Evolutionary conservation across 2,888 invertebrate species (phyloP), one percentile per base, ranked within the genome.

Genomic region (Branchipolynoe longqiensis): DNA sequence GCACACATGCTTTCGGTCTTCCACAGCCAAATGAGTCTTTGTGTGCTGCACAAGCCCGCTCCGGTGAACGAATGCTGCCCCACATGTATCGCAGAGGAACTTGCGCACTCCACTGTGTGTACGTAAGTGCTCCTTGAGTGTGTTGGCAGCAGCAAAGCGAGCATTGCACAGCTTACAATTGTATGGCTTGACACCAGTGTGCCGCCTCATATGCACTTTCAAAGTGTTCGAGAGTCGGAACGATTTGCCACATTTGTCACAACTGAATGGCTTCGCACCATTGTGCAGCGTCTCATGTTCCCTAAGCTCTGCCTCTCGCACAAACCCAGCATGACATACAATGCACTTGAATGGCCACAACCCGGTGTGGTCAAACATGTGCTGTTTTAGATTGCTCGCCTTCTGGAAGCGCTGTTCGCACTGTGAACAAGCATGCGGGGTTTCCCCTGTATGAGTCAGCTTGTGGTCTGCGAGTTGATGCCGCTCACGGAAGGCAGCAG

Each of bases 361-460:
- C 8, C 78, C 78, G 12, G 48, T 78, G 25, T 78, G 78, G 25
- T 78, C 78, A n/a, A 31, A 78, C 78, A 78, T 78, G 48, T 78
- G 78, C 6, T n/a, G 25, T 54, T 78, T 78, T 14, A 48, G 28
- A 0, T n/a, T 22, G 48, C 54, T 54, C 28, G 78, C 28, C 18
- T 54, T 41, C 48, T 78, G 41, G 25, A 78, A 78, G 48, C 48
- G 25, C 78, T 78, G 78, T 22, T 48, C 78, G 28, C 78, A 78
- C 48, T 48, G 78, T 6, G 25, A 25, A 28, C 78, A 78, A 4
- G 41, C 33, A 41, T 78, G 33, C 31, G 48, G 78, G 14, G 3
- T 12, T 54, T 78, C 78, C 0, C 78, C 78, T 1, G 48, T 78
- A 18, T 78, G 78, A 8, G 22, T 25, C 3, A 78, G 78, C 54